A percentile compares a stretch with the other conserved stretches of the same genome.
Conservation (phyloP, 2,113 vertebrate species). For the Podarcis cretensis region DNA sequence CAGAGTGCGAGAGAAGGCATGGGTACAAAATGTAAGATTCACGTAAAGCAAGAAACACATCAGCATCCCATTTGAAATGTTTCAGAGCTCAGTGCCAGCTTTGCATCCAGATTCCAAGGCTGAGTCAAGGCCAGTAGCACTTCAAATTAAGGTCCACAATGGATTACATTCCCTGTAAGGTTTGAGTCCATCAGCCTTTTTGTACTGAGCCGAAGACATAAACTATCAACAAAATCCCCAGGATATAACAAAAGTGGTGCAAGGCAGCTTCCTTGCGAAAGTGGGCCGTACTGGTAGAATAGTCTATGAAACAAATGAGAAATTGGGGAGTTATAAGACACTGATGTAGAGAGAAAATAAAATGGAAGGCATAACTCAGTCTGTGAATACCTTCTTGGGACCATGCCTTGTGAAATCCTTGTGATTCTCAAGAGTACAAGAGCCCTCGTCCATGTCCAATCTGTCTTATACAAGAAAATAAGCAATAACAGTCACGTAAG, state of each 20-base stretch:
- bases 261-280: conserved; percentile 55
- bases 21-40: not conserved
- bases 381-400: conserved; percentile 68
- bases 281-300: conserved; percentile 59
- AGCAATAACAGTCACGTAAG: conserved; percentile 75
- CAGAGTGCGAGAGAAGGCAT: not conserved
- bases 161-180: not conserved
- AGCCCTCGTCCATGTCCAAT: conserved; percentile 70
- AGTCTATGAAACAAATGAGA: conserved; percentile 71
- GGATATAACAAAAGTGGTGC: conserved; percentile 53
- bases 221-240: conserved; percentile 65
- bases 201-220: conserved; percentile 55
- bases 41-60: not conserved
- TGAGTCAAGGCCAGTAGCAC: not conserved
- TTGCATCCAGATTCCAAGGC: not conserved
- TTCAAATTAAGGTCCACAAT: not conserved
- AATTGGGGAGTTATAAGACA: conserved; percentile 62
- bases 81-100: not conserved
- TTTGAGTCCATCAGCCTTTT: not conserved
- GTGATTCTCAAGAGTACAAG: conserved; percentile 67
- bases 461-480: conserved; percentile 77
- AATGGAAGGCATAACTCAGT: conserved; percentile 75
- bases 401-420: conserved; percentile 70
- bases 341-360: conserved; percentile 63
- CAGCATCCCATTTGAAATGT: not conserved